Evolutionary conservation across 2,888 invertebrate species (phyloP).

Genomic region (Drosophila paranaensis): DNA sequence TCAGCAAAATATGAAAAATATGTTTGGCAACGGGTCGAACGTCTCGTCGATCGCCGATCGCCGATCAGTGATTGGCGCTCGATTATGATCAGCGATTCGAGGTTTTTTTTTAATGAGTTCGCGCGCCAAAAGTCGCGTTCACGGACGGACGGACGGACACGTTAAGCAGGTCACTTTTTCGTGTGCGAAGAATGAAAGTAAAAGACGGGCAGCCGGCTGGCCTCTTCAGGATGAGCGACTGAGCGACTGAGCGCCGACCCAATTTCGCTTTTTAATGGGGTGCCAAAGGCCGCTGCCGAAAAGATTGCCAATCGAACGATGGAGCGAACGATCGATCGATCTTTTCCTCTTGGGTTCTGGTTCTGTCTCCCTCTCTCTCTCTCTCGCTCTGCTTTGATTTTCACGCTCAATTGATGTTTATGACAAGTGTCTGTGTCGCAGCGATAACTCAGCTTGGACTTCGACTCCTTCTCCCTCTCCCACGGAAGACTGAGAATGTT

Average conservation of each 20-base stretch:
- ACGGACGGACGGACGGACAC: conserved; percentile 21
- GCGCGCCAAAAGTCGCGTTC: conserved; percentile 53
- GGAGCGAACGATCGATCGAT: conserved; percentile 21
- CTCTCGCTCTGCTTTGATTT: conserved; percentile 35
- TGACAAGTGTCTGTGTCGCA: conserved; percentile 80
- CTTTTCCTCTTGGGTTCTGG: conserved; percentile 43
- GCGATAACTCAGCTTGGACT: conserved; percentile 57
- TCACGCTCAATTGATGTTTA: conserved; percentile 77
- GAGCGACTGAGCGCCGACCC: conserved; percentile 43
- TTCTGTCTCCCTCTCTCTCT: not conserved
- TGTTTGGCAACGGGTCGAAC: conserved; percentile 75
- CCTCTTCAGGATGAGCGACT: conserved; percentile 37
- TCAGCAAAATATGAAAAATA: conserved; percentile 51
- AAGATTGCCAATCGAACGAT: conserved; percentile 27
- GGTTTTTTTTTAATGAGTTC: conserved; percentile 66
- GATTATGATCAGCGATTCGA: conserved; percentile 77
- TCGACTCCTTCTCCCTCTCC: conserved; percentile 4
- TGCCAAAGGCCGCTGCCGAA: conserved; percentile 77
- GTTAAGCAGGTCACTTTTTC: conserved; percentile 72
- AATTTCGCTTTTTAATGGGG: conserved; percentile 80
- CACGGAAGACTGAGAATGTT: conserved; percentile 61
- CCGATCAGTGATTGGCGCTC: conserved; percentile 52
- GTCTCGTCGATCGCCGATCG: conserved; percentile 38
- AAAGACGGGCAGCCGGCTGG: conserved; percentile 50
- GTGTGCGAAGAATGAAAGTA: conserved; percentile 69